Evolutionary conservation across 2,888 invertebrate species (phyloP).

Genomic region (Smittia aterrima): DNA sequence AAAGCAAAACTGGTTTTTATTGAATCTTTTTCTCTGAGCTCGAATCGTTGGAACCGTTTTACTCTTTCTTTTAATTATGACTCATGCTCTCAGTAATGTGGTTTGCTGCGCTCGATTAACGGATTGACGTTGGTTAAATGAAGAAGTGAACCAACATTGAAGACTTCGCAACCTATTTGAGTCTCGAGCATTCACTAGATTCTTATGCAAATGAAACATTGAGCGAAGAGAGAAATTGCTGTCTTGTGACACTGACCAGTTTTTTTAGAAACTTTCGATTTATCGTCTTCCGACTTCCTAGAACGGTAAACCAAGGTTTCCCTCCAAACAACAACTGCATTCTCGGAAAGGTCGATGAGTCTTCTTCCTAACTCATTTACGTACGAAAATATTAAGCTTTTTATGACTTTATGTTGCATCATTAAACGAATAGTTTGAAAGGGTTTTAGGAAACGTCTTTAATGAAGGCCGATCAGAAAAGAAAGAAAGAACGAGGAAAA

Average conservation of each 20-base stretch:
- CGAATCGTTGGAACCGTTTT: neutral
- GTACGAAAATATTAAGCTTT: neutral
- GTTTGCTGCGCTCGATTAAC: neutral
- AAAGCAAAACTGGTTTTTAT: constrained; percentile 1
- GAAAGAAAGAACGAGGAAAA: neutral
- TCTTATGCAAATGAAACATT: too few relatives aligned
- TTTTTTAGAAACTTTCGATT: too few relatives aligned
- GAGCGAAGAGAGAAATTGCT: too few relatives aligned
- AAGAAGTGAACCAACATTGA: neutral
- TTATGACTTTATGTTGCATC: constrained; percentile 37
- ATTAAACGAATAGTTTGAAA: constrained; percentile 21
- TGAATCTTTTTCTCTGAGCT: neutral
- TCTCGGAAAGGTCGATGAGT: constrained; percentile 27
- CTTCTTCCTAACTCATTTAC: too few relatives aligned
- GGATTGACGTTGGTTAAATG: neutral
- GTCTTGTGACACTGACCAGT: too few relatives aligned
- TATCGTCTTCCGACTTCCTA: too few relatives aligned
- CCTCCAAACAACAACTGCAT: too few relatives aligned
- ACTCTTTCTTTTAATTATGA: constrained; percentile 17
- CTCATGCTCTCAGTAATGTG: constrained; percentile 32
- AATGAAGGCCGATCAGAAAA: neutral
- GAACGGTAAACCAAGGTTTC: too few relatives aligned
- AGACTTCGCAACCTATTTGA: neutral
- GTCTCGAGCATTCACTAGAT: too few relatives aligned
- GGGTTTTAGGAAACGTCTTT: neutral